Evolutionary conservation across 2,888 invertebrate genomes (phyloP).

Genomic region (Drosophila demipolita): DNA sequence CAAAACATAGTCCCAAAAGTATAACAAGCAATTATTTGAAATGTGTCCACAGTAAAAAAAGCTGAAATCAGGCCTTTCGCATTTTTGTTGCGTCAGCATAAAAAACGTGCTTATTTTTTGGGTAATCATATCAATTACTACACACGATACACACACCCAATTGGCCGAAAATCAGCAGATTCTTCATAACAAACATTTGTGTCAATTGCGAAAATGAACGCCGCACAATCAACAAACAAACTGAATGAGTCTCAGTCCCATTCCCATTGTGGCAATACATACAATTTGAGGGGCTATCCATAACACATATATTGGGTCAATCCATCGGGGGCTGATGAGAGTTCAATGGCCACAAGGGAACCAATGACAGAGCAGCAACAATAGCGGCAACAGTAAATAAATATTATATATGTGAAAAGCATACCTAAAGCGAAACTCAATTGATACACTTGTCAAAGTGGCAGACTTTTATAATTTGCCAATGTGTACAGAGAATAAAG

Average conservation of each 20-base stretch:
- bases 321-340: slow-evolving; percentile 34
- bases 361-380: slow-evolving; percentile 7
- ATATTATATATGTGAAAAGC: slow-evolving; percentile 31
- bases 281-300: slow-evolving; percentile 55
- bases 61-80: slow-evolving; percentile 16
- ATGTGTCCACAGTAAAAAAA: slow-evolving; percentile 1
- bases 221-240: slow-evolving; percentile 39
- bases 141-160: slow-evolving; percentile 51
- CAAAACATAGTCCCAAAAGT: background rate
- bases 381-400: slow-evolving; percentile 34
- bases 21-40: background rate
- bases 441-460: slow-evolving; percentile 70
- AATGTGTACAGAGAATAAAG: slow-evolving; percentile 38
- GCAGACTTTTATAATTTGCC: slow-evolving; percentile 72
- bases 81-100: background rate
- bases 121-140: slow-evolving; percentile 53
- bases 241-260: slow-evolving; percentile 7
- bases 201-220: slow-evolving; percentile 47
- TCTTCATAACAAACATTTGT: slow-evolving; percentile 48
- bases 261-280: slow-evolving; percentile 61
- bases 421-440: slow-evolving; percentile 57
- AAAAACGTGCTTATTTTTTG: slow-evolving; percentile 17
- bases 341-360: slow-evolving; percentile 45
- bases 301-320: slow-evolving; percentile 46
- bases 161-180: slow-evolving; percentile 63